These are phyloP conservation scores for Erpobdella octoculata DNA, from an alignment of 2,888 invertebrate species.

Conservation along the genomic window DNA sequence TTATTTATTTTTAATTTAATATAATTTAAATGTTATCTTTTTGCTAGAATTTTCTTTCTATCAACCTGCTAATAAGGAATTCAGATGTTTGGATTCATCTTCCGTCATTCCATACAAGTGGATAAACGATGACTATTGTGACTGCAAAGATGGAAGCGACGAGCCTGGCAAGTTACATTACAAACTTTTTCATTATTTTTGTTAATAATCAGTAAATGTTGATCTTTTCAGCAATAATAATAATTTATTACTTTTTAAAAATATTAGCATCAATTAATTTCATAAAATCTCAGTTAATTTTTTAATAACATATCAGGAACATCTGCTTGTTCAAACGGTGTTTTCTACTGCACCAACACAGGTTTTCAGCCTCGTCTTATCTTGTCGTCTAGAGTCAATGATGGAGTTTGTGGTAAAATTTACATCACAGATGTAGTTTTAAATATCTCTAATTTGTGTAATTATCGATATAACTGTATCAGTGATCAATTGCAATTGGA, in stretches of 20 bases:
- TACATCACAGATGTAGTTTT: too few species aligned
- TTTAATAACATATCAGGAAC: constrained; percentile 62
- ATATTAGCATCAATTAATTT: not conserved
- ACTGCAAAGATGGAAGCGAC: constrained; percentile 58
- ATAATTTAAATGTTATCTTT: not conserved
- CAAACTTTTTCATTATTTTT: not conserved
- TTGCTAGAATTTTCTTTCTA: not conserved
- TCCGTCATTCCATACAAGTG: constrained; percentile 65
- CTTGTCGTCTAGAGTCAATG: constrained; percentile 76
- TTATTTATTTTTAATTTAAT: too few species aligned
- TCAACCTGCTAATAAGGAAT: constrained; percentile 61
- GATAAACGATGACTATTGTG: constrained; percentile 62
- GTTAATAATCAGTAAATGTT: not conserved
- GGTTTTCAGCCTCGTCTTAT: constrained; percentile 64
- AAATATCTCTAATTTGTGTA: too few species aligned
- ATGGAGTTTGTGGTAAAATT: constrained; percentile 71
- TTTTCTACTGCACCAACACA: constrained; percentile 76
- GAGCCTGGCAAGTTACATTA: constrained; percentile 56
- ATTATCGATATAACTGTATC: too few species aligned
- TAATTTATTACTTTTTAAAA: not conserved
- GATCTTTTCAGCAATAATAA: not conserved
- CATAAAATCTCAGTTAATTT: not conserved
- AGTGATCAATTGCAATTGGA: not conserved
- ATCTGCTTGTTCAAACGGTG: constrained; percentile 73
- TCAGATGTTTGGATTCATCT: constrained; percentile 83